These are phyloP conservation scores for Uloborus diversus DNA, from an alignment of 1,140 invertebrate species.

Conservation along the genomic window DNA sequence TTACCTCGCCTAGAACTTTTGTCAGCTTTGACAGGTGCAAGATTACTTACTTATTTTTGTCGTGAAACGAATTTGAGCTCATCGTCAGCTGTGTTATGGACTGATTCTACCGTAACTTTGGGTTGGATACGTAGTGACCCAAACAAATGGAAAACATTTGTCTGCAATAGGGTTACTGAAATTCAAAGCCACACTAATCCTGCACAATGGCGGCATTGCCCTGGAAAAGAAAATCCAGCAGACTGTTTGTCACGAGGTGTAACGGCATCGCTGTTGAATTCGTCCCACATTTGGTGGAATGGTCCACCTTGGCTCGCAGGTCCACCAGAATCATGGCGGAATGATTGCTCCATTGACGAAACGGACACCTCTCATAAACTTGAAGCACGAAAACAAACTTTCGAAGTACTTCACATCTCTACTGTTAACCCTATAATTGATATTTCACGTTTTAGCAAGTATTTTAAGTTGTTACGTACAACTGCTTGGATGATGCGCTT, in stretches of 20 bases:
- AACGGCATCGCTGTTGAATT: too few relatives aligned
- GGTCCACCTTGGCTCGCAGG: too few relatives aligned
- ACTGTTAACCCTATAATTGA: slow-evolving; percentile 1
- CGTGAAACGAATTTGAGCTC: background rate
- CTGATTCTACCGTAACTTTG: slow-evolving; percentile 24
- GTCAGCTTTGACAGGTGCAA: background rate
- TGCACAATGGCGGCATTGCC: slow-evolving; percentile 21
- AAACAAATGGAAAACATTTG: slow-evolving; percentile 43
- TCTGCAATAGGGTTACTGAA: slow-evolving; percentile 39
- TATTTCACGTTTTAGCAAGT: background rate
- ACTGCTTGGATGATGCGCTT: background rate
- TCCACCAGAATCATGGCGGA: too few relatives aligned
- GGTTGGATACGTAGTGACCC: slow-evolving; percentile 16
- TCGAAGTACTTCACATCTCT: background rate
- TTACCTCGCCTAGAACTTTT: background rate
- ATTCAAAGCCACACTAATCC: slow-evolving; percentile 17
- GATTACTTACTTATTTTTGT: slow-evolving; percentile 20
- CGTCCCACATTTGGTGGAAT: too few relatives aligned
- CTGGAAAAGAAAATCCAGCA: slow-evolving; percentile 22
- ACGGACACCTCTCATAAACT: too few relatives aligned
- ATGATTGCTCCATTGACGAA: too few relatives aligned
- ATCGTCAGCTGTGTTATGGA: slow-evolving; percentile 2
- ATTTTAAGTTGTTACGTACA: background rate
- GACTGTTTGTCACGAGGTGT: slow-evolving; percentile 14
- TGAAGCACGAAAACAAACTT: background rate